A percentile compares a stretch with the other conserved stretches of the same genome.
These are phyloP conservation scores for Sebastes baramenuke DNA, from an alignment of 2,797 vertebrate species.

Conservation along the genomic window DNA sequence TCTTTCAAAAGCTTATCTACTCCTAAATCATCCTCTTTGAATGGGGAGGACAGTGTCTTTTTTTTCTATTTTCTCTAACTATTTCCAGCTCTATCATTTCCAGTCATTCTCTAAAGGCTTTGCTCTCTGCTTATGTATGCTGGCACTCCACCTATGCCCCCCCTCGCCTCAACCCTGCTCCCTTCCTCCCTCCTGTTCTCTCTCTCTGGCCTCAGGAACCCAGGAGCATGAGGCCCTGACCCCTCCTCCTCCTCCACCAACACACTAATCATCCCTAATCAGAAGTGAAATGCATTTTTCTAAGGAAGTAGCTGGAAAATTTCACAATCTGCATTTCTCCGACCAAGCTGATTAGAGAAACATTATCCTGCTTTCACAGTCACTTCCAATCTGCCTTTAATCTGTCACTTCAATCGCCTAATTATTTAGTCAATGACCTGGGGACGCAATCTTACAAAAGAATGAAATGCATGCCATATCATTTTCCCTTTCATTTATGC, in stretches of 20 bases:
- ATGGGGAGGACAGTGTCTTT: slow-evolving; percentile 41
- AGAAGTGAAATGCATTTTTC: slow-evolving; percentile 91
- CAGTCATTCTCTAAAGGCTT: slow-evolving; percentile 56
- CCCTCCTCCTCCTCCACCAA: slow-evolving; percentile 70
- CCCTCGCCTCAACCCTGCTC: slow-evolving; percentile 9
- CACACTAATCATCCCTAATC: slow-evolving; percentile 83
- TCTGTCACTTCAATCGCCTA: slow-evolving; percentile 88
- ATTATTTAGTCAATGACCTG: slow-evolving; percentile 89
- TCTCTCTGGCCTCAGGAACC: slow-evolving; percentile 64
- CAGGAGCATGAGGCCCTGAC: slow-evolving; percentile 72
- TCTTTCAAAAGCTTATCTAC: slow-evolving; percentile 73
- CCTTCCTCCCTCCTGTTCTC: slow-evolving; percentile 6
- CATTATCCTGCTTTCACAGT: slow-evolving; percentile 89
- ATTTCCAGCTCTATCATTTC: slow-evolving; percentile 71
- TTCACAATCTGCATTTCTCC: slow-evolving; percentile 90
- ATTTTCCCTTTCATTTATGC: slow-evolving; percentile 82
- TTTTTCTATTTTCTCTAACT: slow-evolving; percentile 55
- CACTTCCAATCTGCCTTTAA: slow-evolving; percentile 90
- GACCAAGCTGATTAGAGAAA: slow-evolving; percentile 89
- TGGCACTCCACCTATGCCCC: slow-evolving; percentile 50
- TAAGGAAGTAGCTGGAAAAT: slow-evolving; percentile 90
- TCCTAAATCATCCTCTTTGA: slow-evolving; percentile 73
- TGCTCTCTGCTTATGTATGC: slow-evolving; percentile 41
- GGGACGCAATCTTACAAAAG: slow-evolving; percentile 84
- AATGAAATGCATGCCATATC: slow-evolving; percentile 85